Evolutionary conservation across 2,113 vertebrate species (phyloP).

Genomic region (Sturnus vulgaris): DNA sequence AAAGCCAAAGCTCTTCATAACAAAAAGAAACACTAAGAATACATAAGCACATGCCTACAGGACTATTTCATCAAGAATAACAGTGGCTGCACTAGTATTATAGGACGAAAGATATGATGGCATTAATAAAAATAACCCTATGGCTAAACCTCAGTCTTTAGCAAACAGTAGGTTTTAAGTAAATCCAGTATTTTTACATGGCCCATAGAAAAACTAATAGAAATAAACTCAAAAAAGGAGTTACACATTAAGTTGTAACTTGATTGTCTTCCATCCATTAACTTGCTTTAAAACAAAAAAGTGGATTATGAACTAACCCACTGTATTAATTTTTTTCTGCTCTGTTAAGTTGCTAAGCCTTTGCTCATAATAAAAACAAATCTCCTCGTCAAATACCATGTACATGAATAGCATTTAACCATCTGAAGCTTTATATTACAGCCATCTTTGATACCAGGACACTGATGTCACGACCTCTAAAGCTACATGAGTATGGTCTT

Average conservation of each 20-base stretch:
- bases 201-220: background rate
- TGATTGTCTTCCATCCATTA: background rate
- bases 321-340: background rate
- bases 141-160: background rate
- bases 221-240: background rate
- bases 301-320: background rate
- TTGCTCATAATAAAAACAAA: background rate
- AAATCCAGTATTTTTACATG: background rate
- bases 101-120: background rate
- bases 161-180: background rate
- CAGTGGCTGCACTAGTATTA: background rate
- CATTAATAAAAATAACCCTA: background rate
- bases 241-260: background rate
- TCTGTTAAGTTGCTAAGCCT: background rate
- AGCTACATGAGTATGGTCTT: background rate
- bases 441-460: background rate
- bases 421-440: background rate
- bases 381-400: background rate
- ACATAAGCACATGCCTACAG: background rate
- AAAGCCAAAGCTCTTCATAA: conserved; percentile 34
- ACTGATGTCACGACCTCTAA: background rate
- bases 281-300: background rate
- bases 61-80: background rate
- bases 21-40: background rate
- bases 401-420: background rate